phyloP scores from a whole-genome alignment of 2,113 vertebrate species.

The Dicentrarchus labrax region DNA sequence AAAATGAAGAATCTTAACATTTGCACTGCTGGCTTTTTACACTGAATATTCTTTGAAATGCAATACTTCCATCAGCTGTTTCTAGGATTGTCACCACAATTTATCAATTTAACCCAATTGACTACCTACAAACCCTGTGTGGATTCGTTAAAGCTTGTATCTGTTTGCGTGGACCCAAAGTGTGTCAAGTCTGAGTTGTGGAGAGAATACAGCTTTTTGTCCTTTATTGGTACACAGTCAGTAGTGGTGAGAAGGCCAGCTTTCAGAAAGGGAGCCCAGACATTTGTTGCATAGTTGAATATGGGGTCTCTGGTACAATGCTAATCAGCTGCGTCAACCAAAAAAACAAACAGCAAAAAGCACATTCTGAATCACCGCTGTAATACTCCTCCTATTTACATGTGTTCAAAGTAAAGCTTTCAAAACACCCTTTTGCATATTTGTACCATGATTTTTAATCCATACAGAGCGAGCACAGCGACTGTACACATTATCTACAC shows the following conservation, averaged over 20 bases:
- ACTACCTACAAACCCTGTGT: slow-evolving; percentile 6
- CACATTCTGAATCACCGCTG: slow-evolving; percentile 89
- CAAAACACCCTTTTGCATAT: slow-evolving; percentile 99
- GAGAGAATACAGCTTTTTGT: slow-evolving; percentile 92
- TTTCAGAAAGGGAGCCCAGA: slow-evolving; percentile 87
- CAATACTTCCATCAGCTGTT: background rate
- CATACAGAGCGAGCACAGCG: slow-evolving; percentile 88
- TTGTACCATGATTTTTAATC: slow-evolving; percentile 91
- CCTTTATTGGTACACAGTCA: slow-evolving; percentile 42
- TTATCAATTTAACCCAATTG: slow-evolving; percentile 29
- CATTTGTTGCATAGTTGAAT: slow-evolving; percentile 99
- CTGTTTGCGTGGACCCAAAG: slow-evolving; percentile 17
- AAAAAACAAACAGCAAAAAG: slow-evolving; percentile 88
- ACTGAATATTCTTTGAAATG: slow-evolving; percentile 26
- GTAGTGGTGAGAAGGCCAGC: slow-evolving; percentile 84
- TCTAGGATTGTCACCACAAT: slow-evolving; percentile 80
- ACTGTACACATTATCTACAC: slow-evolving; percentile 93
- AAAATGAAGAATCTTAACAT: background rate
- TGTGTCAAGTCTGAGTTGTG: slow-evolving; percentile 75
- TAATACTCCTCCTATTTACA: slow-evolving; percentile 93
- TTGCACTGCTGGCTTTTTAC: slow-evolving; percentile 57
- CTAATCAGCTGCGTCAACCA: slow-evolving; percentile 76
- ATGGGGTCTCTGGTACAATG: slow-evolving; percentile 90
- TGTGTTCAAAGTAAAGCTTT: slow-evolving; percentile 99
- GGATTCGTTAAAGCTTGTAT: slow-evolving; percentile 53